A percentile compares a stretch with the other conserved stretches of the same genome.
phyloP scores from a whole-genome alignment of 2,888 invertebrate genomes.

The Hecatera dysodea region DNA sequence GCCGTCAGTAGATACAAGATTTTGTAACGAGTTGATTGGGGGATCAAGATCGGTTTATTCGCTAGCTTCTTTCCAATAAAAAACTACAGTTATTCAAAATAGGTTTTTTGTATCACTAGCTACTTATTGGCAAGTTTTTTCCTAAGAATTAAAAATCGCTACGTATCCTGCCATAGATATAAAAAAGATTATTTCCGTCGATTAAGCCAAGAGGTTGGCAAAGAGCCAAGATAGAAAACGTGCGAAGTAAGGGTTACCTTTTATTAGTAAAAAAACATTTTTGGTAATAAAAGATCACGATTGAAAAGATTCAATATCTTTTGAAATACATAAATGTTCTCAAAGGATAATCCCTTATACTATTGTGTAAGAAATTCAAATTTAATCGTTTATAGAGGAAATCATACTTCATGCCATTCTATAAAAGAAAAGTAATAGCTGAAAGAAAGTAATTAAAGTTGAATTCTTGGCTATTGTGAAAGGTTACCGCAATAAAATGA shows the following conservation, averaged over 20 bases:
- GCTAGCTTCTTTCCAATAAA: background rate
- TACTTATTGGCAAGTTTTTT: background rate
- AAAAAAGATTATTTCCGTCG: background rate
- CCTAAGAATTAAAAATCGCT: background rate
- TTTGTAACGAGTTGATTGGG: background rate
- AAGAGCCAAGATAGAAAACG: constrained; percentile 1
- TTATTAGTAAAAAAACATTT: background rate
- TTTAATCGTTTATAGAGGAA: background rate
- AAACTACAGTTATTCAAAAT: background rate
- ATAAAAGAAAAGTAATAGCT: background rate
- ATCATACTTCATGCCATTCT: background rate
- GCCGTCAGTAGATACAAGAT: no score
- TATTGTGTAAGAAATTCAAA: background rate
- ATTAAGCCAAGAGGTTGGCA: constrained; percentile 12
- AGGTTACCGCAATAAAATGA: background rate
- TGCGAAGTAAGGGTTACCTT: constrained; percentile 12
- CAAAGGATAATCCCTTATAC: background rate
- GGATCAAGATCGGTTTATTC: background rate
- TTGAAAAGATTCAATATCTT: constrained; percentile 11
- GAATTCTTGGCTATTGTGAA: background rate
- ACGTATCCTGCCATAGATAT: background rate
- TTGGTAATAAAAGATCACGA: constrained; percentile 2
- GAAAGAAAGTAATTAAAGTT: background rate
- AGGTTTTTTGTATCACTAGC: background rate
- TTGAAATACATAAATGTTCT: constrained; percentile 2